Conservation (phyloP, 2,797 vertebrate species). For the Podargus strigoides region DNA sequence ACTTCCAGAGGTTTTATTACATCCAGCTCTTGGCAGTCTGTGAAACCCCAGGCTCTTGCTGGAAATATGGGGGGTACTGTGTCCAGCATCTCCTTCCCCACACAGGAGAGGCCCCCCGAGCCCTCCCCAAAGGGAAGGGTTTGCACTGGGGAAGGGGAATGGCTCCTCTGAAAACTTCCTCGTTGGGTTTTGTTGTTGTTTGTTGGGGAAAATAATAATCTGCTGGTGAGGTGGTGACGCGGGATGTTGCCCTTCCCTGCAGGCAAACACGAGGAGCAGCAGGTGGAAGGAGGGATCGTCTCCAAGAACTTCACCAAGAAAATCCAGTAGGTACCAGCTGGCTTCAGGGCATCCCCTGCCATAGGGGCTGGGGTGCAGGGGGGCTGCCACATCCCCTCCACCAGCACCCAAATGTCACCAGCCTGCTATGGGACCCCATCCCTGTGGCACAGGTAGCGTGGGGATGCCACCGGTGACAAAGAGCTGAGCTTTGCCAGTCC, state of each 20-base stretch:
- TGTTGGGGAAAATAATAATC: background rate
- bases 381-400: background rate
- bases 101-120: background rate
- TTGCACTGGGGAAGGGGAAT: background rate
- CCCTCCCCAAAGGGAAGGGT: background rate
- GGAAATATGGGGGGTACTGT: background rate
- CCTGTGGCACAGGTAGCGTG: fast-evolving
- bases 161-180: background rate
- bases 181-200: background rate
- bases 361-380: fast-evolving
- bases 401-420: background rate
- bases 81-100: background rate
- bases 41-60: background rate
- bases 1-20: background rate
- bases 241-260: constrained; percentile 20
- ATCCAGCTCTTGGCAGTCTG: background rate
- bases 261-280: constrained; percentile 98
- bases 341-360: fast-evolving
- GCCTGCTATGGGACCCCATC: background rate
- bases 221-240: background rate
- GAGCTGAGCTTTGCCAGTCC: background rate
- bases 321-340: constrained; percentile 87
- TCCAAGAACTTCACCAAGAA: constrained; percentile 99
- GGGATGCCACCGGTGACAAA: fast-evolving
- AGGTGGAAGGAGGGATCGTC: constrained; percentile 94